phyloP scores from a whole-genome alignment of 2,797 vertebrate species.

The Betta splendens region DNA sequence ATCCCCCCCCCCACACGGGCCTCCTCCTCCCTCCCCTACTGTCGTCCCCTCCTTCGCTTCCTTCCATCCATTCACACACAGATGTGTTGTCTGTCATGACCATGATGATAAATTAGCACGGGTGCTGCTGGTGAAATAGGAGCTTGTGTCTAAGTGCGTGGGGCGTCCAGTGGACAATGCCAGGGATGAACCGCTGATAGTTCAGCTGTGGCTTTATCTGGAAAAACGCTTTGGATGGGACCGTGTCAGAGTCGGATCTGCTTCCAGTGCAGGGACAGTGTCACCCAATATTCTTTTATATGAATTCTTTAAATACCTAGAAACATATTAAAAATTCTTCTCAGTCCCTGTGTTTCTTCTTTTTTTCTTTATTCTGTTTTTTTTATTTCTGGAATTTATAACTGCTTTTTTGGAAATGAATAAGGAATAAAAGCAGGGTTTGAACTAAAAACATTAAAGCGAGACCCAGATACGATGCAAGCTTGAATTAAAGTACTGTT shows the following conservation, averaged over 20 bases:
- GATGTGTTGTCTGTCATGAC: constrained; percentile 80
- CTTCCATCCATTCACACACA: constrained; percentile 80
- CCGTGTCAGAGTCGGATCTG: constrained; percentile 37
- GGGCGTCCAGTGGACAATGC: constrained; percentile 73
- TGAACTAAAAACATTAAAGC: neutral
- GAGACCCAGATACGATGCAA: neutral
- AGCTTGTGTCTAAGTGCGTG: constrained; percentile 75
- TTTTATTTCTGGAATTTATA: neutral
- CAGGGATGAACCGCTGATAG: constrained; percentile 72
- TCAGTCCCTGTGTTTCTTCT: neutral
- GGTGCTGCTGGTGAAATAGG: constrained; percentile 80
- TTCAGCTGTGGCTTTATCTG: constrained; percentile 73
- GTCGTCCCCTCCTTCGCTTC: constrained; percentile 59
- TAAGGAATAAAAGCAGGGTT: neutral
- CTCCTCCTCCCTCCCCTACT: constrained; percentile 40
- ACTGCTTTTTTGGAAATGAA: neutral
- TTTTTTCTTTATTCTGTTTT: neutral
- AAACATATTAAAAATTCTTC: constrained; percentile 6
- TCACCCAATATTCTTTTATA: constrained; percentile 10
- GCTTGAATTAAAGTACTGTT: neutral
- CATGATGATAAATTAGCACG: constrained; percentile 82
- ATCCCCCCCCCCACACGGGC: constrained; percentile 32
- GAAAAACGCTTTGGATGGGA: constrained; percentile 57
- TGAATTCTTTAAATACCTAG: constrained; percentile 1
- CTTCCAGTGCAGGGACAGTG: constrained; percentile 29